Evolutionary conservation across 2,888 invertebrate species (phyloP).

Genomic region (Encarsia formosa): DNA sequence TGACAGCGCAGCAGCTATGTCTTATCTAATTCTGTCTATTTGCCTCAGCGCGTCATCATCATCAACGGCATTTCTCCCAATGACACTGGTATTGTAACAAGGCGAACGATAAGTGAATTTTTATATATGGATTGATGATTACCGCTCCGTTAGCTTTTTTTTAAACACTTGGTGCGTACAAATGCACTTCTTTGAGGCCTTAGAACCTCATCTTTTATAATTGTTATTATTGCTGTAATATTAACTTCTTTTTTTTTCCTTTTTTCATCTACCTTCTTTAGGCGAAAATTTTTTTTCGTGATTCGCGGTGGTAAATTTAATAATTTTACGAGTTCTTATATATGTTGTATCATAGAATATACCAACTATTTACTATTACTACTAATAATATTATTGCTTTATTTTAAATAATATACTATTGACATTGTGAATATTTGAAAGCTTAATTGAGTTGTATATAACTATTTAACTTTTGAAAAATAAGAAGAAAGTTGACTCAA

Average conservation of each 20-base stretch:
- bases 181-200: constrained; percentile 6
- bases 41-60: constrained; percentile 20
- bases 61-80: constrained; percentile 29
- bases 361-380: constrained; percentile 27
- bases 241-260: constrained; percentile 1
- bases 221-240: constrained; percentile 4
- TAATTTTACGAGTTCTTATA: constrained; percentile 48
- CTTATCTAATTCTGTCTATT: neutral
- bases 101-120: constrained; percentile 20
- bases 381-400: constrained; percentile 26
- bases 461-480: no score
- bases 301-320: no score
- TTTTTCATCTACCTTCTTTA: constrained; percentile 3
- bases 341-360: constrained; percentile 44
- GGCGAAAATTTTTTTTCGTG: neutral
- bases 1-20: constrained; percentile 2
- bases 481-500: no score
- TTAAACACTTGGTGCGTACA: constrained; percentile 1
- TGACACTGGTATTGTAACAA: constrained; percentile 33
- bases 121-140: constrained; percentile 1
- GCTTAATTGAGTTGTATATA: neutral
- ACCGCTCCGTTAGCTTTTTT: constrained; percentile 2
- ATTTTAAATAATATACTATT: constrained; percentile 13
- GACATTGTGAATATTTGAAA: constrained; percentile 29
- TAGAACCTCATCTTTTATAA: constrained; percentile 11